Conservation (phyloP, 2,888 invertebrate species). For the Electrophaes corylata region DNA sequence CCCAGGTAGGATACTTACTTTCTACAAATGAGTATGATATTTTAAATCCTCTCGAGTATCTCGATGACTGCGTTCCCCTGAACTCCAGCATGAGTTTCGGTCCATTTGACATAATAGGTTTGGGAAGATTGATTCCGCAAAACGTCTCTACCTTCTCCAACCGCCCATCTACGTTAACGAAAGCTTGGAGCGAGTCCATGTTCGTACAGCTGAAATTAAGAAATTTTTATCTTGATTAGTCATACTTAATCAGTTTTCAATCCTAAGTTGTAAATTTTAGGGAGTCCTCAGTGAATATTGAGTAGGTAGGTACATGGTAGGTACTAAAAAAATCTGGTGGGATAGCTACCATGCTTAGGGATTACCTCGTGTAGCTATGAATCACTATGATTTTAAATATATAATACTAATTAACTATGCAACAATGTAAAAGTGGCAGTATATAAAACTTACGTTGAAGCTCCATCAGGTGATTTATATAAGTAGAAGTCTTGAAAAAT, state of each 20-base stretch:
- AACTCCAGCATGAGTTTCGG: constrained; percentile 94
- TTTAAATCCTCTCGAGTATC: constrained; percentile 93
- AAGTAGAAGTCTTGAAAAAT: constrained; percentile 93
- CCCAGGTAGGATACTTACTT: no score
- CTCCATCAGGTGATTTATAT: constrained; percentile 86
- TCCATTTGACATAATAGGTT: constrained; percentile 96
- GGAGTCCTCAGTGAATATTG: no score
- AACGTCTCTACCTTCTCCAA: constrained; percentile 94
- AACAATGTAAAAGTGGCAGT: no score
- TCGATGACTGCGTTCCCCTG: constrained; percentile 90
- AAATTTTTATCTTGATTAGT: not conserved
- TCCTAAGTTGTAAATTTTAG: no score
- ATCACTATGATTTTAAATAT: no score
- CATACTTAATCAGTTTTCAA: no score
- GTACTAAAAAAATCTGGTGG: no score
- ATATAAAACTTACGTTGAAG: constrained; percentile 85
- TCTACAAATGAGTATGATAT: constrained; percentile 95
- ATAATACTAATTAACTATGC: no score
- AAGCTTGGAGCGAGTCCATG: constrained; percentile 91
- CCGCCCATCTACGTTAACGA: constrained; percentile 91
- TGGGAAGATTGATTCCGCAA: constrained; percentile 92
- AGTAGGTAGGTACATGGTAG: no score
- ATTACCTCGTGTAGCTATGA: no score
- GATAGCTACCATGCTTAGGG: no score
- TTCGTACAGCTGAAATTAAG: constrained; percentile 87